Base-by-base conservation (phyloP, 2,113 vertebrate species). In the Peromyscus leucopus region DNA sequence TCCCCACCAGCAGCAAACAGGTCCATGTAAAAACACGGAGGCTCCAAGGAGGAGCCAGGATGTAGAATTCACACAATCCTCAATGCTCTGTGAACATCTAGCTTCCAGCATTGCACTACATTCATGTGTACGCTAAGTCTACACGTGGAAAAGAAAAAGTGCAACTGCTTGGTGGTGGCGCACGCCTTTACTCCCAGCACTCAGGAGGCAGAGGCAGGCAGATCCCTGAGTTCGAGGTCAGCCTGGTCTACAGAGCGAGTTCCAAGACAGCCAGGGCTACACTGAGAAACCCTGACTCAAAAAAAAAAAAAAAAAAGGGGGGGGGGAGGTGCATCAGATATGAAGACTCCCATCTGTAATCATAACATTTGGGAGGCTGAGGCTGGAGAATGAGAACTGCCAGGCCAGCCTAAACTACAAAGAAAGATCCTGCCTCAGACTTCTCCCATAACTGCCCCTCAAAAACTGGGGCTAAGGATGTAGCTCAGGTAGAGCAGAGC, bases 11-110 rank as follows among this genome's bases (percentile, higher is more conserved):
- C 2, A 55, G 28, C 63, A 67, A 79, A 75, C 10, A 24, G 57
- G 51, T 39, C 65, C 12, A 17, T 6, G 55, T n/a, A 42, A 72
- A 55, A 55, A 46, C 28, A 7, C 48, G 11, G 63, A 17, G 28
- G 22, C 19, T 74, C 89, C 82, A 55, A 31, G 83, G 0, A 36
- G 22, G 22, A 91, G 5, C 19, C 28, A 48, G 42, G 63, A 26
- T 46, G 1, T 13, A 0, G 10, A 69, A 69, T 0, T 51, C 17
- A 80, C 10, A 75, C 36, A 33, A 17, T 22, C 26, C 1, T 22
- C 28, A n/a, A 67, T 39, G 55, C 22, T 26, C 74, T 82, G 46
- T 22, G 7, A 2, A 17, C 76, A 57, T 15, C 63, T 15, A 75
- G n/a, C 63, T 59, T n/a, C 16, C 36, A 33, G 51, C 9, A 59